phyloP scores from a whole-genome alignment of 37 sponge, comb jelly and placozoan species.

The Geodia barretti region DNA sequence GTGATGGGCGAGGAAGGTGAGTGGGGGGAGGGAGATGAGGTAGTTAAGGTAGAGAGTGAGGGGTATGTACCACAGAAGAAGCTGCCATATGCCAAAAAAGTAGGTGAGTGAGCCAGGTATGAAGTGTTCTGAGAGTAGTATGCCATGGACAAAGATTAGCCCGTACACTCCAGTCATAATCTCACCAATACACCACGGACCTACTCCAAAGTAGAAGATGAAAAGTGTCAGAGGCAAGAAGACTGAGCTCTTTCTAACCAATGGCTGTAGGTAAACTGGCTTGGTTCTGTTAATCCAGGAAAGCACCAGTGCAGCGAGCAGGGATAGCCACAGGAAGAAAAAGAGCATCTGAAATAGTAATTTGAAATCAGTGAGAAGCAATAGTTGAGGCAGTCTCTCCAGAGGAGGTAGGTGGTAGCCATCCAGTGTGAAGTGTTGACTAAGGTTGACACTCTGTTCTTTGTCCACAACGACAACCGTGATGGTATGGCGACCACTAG shows the following conservation, averaged over 20 bases:
- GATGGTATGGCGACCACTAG: constrained; percentile 55
- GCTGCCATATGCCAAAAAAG: constrained; percentile 48
- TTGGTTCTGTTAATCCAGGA: constrained; percentile 12
- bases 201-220: no score
- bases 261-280: no score
- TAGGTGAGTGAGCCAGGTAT: constrained; percentile 77
- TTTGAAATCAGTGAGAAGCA: constrained; percentile 52
- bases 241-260: no score
- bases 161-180: constrained; percentile 69
- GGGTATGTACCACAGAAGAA: constrained; percentile 39
- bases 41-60: constrained; percentile 32
- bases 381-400: constrained; percentile 32
- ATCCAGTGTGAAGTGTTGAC: constrained; percentile 69
- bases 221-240: no score
- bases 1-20: not conserved
- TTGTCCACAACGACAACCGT: constrained; percentile 47
- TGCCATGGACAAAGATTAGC: constrained; percentile 65
- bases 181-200: constrained; percentile 86
- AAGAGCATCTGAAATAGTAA: constrained; percentile 45
- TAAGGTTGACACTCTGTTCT: constrained; percentile 40
- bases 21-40: constrained; percentile 7
- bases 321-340: constrained; percentile 51
- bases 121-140: constrained; percentile 58
- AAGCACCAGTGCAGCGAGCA: constrained; percentile 24
- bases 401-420: constrained; percentile 9